Evolutionary conservation across 2,797 vertebrate genomes (phyloP).

Genomic region (Esox lucius): DNA sequence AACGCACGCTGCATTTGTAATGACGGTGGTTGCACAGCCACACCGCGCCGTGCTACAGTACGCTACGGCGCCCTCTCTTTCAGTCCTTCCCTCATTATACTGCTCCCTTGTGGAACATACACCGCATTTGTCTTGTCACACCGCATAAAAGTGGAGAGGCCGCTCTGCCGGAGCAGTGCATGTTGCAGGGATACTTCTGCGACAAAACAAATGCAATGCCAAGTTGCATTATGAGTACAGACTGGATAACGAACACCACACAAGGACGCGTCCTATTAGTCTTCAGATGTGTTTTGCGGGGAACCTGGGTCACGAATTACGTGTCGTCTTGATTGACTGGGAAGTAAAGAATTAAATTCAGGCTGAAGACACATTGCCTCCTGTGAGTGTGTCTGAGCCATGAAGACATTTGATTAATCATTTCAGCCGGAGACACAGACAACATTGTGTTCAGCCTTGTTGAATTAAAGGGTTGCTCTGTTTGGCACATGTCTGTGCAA

Average conservation of each 20-base stretch:
- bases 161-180: conserved; percentile 28
- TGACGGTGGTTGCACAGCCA: too few relatives aligned
- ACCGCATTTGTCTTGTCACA: conserved; percentile 61
- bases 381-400: neutral
- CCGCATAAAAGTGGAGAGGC: conserved; percentile 43
- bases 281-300: conserved; percentile 62
- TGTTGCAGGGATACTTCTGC: conserved; percentile 20
- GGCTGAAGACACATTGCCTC: neutral
- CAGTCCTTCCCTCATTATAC: conserved; percentile 54
- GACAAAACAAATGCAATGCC: conserved; percentile 47
- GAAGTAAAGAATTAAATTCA: conserved; percentile 45
- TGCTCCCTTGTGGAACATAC: conserved; percentile 63
- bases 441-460: conserved; percentile 32
- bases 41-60: neutral
- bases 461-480: conserved; percentile 33
- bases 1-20: conserved; percentile 43
- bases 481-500: neutral
- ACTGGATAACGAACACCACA: conserved; percentile 55
- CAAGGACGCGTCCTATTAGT: conserved; percentile 43
- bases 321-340: conserved; percentile 55
- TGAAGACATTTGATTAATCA: conserved; percentile 2
- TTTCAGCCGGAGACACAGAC: conserved; percentile 31
- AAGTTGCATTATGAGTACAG: conserved; percentile 44
- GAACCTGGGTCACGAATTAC: conserved; percentile 56
- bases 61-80: conserved; percentile 17